phyloP scores from a whole-genome alignment of 2,888 invertebrate genomes.

The Glaucopsyche alexis region DNA sequence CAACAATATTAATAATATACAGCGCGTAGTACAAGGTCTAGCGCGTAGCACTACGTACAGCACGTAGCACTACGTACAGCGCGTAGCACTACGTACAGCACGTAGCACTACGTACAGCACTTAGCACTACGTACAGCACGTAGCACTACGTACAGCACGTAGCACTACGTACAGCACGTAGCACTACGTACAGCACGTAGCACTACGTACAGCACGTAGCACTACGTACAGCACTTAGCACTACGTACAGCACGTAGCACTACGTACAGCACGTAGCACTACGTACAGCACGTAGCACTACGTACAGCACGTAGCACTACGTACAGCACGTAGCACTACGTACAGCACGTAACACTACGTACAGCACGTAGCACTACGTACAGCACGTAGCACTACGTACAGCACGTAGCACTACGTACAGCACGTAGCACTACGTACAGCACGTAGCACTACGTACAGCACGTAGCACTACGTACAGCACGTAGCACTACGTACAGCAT shows the following conservation, averaged over 20 bases:
- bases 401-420: background rate
- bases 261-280: background rate
- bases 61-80: background rate
- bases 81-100: background rate
- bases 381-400: background rate
- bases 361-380: background rate
- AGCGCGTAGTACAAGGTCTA: background rate
- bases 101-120: background rate
- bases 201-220: background rate
- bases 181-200: background rate
- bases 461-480: background rate
- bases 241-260: background rate
- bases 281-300: background rate
- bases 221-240: background rate
- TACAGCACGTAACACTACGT: background rate
- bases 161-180: background rate
- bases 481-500: background rate
- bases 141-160: background rate
- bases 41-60: background rate
- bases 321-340: background rate
- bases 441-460: background rate
- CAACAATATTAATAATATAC: too few species aligned
- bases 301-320: background rate
- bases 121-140: background rate
- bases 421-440: background rate